Evolutionary conservation across 1,140 invertebrate species (phyloP), one percentile per base, ranked within the genome.

Genomic region (Cepaea nemoralis): DNA sequence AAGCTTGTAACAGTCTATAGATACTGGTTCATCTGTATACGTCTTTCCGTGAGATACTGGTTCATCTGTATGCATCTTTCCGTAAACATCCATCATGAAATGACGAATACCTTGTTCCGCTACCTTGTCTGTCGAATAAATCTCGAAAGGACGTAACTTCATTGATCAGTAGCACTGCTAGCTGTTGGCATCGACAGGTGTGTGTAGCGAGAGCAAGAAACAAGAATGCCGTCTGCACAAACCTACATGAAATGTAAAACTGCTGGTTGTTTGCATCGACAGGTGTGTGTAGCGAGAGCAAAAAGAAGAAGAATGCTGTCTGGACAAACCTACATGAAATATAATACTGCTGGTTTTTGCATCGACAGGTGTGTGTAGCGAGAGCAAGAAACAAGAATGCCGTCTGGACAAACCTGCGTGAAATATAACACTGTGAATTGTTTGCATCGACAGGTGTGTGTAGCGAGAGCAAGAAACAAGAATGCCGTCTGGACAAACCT

Each of bases 261-360:
- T n/a, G n/a, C n/a, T n/a, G n/a, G n/a, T n/a, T 10, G 19, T 55
- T 55, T 55, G 3, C 22, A 14, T 55, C n/a, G 69, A 12, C 81
- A 92, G 96, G 96, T 50, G 97, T 99, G 88, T 99, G 98, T 92
- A 97, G 96, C 69, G 96, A 98, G 90, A 97, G 98, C 91, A 99
- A 99, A n/a, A n/a, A n/a, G n/a, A n/a, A n/a, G n/a, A n/a, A n/a
- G n/a, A n/a, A n/a, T n/a, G n/a, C n/a, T n/a, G n/a, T n/a, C n/a
- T n/a, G n/a, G n/a, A n/a, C n/a, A n/a, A n/a, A n/a, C n/a, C n/a
- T n/a, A n/a, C n/a, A n/a, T n/a, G n/a, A n/a, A n/a, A n/a, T n/a
- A n/a, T n/a, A n/a, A n/a, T n/a, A n/a, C 14, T 69, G 22, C 31
- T 14, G 16, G 22, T 69, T 69, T 69, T 12, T 69, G 14, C 14